Base-by-base conservation (phyloP, 2,797 vertebrate genomes). In the Pipistrellus pygmaeus region DNA sequence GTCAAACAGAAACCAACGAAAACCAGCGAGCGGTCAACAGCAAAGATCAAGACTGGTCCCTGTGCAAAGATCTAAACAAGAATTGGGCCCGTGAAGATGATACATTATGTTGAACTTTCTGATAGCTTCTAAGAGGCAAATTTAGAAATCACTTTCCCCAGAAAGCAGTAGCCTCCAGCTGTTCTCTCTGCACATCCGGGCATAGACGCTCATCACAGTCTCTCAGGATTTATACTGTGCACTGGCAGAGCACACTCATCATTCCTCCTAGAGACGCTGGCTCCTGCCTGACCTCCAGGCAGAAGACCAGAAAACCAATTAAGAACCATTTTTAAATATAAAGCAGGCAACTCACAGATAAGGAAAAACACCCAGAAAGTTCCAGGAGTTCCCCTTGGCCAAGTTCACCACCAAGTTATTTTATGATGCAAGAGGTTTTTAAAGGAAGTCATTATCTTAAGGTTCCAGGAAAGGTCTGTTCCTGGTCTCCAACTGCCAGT, bases 401-500 rank as follows among this genome's bases (percentile, higher is more conserved):
- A 81, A 83, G 11, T 72, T 69, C 55, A 85, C 81, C 83, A 91
- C 66, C 5, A 48, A 88, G 48, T 83, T 93, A 87, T 94, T 96
- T 92, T 89, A 46, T 93, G 88, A 78, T 60, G 44, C 8, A 14
- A 80, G 44, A 72, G 69, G 20, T 92, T 96, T 95, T 51, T 32
- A 94, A 95, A 95, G 87, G 93, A 93, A 96, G 86, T 64, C n/a
- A 64, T 64, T 83, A 93, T 94, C 76, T 44, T 44, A 25, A 85
- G 18, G 8, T 71, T 91, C 35, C 73, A 81, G 80, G 92, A 92
- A 93, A 92, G 73, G 41, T 85, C 89, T 91, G n/a, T 46, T 91
- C 20, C 94, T 75, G 53, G 38, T 84, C 44, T 84, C 57, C 46
- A 85, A 46, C 44, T 71, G 76, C 88, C 38, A 11, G 0, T 85